Conservation (phyloP, 2,113 vertebrate species). For the Cynocephalus volans region DNA sequence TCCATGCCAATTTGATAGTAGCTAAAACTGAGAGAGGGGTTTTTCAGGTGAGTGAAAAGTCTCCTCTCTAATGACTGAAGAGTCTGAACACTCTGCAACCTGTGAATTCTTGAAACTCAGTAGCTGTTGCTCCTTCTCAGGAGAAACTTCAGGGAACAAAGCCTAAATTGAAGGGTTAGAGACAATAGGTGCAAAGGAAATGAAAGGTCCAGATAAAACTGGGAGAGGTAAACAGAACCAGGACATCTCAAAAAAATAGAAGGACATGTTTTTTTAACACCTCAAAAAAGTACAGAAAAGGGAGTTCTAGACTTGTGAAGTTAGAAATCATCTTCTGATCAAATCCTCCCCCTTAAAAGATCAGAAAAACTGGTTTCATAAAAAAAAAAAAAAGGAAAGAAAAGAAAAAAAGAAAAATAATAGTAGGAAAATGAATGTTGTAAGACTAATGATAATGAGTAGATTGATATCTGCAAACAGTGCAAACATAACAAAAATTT, state of each 20-base stretch:
- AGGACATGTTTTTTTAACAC: not conserved
- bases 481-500: not conserved
- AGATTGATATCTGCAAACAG: not conserved
- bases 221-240: not conserved
- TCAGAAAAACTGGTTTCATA: not conserved
- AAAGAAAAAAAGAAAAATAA: not conserved
- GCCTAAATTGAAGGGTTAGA: not conserved
- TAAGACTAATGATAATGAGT: not conserved
- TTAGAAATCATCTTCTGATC: not conserved
- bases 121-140: not conserved
- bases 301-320: not conserved
- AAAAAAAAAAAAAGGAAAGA: not conserved
- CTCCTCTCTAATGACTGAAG: not conserved
- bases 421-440: not conserved
- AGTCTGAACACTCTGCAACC: not conserved
- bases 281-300: not conserved
- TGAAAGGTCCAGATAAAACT: not conserved
- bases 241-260: not conserved
- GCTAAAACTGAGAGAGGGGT: not conserved
- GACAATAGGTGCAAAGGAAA: not conserved
- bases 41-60: not conserved
- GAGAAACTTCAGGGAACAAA: slow-evolving; percentile 4
- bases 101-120: not conserved
- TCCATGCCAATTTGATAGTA: not conserved
- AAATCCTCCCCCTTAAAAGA: not conserved